phyloP scores from a whole-genome alignment of 2,113 vertebrate species.

The Rhinolophus ferrumequinum region DNA sequence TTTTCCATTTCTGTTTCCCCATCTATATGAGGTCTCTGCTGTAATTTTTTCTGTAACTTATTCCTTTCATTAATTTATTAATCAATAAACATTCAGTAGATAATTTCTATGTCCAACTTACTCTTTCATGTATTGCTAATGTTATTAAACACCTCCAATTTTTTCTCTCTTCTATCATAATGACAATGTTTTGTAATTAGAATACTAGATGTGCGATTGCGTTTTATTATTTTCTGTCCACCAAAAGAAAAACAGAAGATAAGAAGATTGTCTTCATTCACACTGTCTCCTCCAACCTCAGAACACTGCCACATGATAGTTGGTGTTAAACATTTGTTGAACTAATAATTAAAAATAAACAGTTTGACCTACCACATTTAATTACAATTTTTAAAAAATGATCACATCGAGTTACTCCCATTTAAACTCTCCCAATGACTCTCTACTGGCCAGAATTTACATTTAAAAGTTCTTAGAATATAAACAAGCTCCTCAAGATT shows the following conservation, averaged over 20 bases:
- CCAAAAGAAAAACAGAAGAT: neutral
- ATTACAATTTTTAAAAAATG: neutral
- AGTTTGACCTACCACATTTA: neutral
- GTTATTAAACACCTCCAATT: neutral
- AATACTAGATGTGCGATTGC: neutral
- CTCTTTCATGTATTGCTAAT: neutral
- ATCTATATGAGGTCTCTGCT: neutral
- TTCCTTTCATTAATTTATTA: neutral
- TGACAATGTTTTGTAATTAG: neutral
- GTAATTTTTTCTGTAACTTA: neutral
- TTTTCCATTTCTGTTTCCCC: neutral
- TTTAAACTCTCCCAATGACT: neutral
- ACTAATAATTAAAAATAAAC: neutral
- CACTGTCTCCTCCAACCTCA: neutral
- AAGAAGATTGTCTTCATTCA: neutral
- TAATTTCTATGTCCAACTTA: neutral
- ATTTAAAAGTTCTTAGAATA: neutral
- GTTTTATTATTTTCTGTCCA: neutral
- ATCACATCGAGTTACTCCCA: neutral
- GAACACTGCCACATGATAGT: neutral
- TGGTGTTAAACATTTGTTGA: neutral
- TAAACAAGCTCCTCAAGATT: neutral
- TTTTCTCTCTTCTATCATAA: neutral
- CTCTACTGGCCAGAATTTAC: neutral
- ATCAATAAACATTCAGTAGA: neutral